Base-by-base conservation (phyloP, 30 jellyfish, hydroid and myxozoan genomes). In the Rhopilema esculentum region DNA sequence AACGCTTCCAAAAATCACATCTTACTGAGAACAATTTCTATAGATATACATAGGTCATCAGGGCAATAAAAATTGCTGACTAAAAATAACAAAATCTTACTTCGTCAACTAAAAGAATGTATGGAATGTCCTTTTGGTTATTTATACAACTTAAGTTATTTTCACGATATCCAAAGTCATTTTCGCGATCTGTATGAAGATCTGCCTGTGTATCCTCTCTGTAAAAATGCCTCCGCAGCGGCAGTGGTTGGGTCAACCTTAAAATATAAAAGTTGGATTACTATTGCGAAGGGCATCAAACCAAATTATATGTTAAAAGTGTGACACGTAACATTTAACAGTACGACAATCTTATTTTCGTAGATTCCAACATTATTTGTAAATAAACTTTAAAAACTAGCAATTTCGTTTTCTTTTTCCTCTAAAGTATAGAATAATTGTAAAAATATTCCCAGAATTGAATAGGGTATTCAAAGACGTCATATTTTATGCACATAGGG, bases 201-300 rank as follows among this genome's bases (percentile, higher is more conserved):
- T 49, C 97, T 17, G 21, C 74, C 49, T 25, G 85, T 70, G 73
- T 48, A 84, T 26, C 86, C 88, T 24, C 93, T 67, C 26, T 82
- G 93, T 8, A 91, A 83, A 28, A 91, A 91, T 6, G 91, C 97
- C 62, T 91, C 97, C 1, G 97, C 97, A 0, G 97, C 94, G 0
- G 94, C 97, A 9, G 94, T 80, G 1, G 91, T 83, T 30, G 97
- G 94, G 49, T 91, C 97, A 27, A 73, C 32, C 95, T 91, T 29
- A 53, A 26, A 76, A 0, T 52, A 28, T 16, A 50, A 40, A 40
- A 12, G 12, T 40, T 12, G 12, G 12, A 40, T 12, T 40, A n/a
- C n/a, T n/a, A n/a, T n/a, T n/a, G n/a, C n/a, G n/a, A n/a, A n/a
- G n/a, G n/a, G n/a, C n/a, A n/a, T n/a, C n/a, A n/a, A n/a, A n/a